Percentiles rank a stretch among this genome's conserved stretches.
These are phyloP conservation scores for Trachops cirrhosus DNA, from an alignment of 2,797 vertebrate genomes.

Conservation along the genomic window DNA sequence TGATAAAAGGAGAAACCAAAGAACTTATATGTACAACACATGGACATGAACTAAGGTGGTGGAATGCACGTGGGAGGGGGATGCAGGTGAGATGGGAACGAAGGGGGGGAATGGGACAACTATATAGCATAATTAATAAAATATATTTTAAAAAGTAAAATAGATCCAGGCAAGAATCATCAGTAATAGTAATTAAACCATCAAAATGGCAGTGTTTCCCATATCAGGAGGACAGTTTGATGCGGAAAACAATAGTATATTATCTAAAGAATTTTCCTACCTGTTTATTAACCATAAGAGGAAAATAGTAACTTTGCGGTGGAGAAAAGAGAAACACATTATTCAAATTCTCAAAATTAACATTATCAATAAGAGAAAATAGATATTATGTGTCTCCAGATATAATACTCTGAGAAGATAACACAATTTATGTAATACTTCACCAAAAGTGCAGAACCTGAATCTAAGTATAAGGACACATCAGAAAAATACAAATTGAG, in stretches of 20 bases:
- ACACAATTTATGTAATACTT: not conserved
- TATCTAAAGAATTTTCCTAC: not conserved
- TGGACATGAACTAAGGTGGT: no score
- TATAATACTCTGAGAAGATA: not conserved
- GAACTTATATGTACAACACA: no score
- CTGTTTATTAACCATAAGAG: not conserved
- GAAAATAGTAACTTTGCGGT: not conserved
- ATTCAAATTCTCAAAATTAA: not conserved
- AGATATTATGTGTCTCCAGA: not conserved
- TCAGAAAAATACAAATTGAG: not conserved
- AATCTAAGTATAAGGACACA: not conserved
- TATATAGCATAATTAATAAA: no score
- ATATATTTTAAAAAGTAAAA: not conserved
- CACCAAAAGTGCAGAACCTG: not conserved
- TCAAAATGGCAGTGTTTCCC: not conserved
- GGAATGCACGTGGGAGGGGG: no score
- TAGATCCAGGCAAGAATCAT: not conserved
- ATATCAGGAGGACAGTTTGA: not conserved
- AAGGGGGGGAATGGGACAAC: no score
- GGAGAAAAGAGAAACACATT: not conserved
- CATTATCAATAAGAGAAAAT: not conserved
- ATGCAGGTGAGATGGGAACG: no score
- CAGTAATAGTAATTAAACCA: not conserved
- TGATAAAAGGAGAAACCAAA: no score
- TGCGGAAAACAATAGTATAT: not conserved